phyloP scores from a whole-genome alignment of 2,888 invertebrate species.

The Hirtodrosophila histrioides region DNA sequence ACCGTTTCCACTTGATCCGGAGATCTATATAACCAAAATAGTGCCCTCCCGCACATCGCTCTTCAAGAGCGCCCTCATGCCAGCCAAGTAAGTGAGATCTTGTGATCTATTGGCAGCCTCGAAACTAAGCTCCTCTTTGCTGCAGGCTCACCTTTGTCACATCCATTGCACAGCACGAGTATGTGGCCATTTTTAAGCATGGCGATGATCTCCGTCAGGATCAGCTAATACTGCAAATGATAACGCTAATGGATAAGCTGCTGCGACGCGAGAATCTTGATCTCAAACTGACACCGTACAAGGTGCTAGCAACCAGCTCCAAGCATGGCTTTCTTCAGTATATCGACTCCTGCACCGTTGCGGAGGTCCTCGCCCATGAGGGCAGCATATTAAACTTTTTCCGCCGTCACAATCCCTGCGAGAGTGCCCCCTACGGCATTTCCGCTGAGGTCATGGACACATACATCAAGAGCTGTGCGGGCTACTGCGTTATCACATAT shows the following conservation, averaged over 20 bases:
- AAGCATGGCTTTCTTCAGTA: slow-evolving; percentile 98
- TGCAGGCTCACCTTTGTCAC: slow-evolving; percentile 92
- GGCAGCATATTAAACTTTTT: slow-evolving; percentile 97
- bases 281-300: slow-evolving; percentile 97
- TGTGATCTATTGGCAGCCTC: too few species aligned
- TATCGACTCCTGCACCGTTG: slow-evolving; percentile 95
- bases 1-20: slow-evolving; percentile 97
- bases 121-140: too few species aligned
- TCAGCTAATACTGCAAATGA: slow-evolving; percentile 98
- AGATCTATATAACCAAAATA: slow-evolving; percentile 93
- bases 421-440: slow-evolving; percentile 95
- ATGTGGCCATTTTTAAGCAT: slow-evolving; percentile 98
- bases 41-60: slow-evolving; percentile 94
- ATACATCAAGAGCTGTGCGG: slow-evolving; percentile 97
- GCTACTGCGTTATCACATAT: slow-evolving; percentile 99
- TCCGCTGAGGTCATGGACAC: slow-evolving; percentile 98
- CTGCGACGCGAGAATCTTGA: slow-evolving; percentile 97
- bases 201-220: slow-evolving; percentile 99
- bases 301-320: slow-evolving; percentile 97
- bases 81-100: slow-evolving; percentile 86
- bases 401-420: slow-evolving; percentile 94
- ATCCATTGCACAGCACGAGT: slow-evolving; percentile 88
- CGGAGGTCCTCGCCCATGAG: slow-evolving; percentile 94
- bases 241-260: slow-evolving; percentile 98
- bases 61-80: slow-evolving; percentile 98